Evolutionary conservation across 2,888 invertebrate genomes (phyloP), one percentile per base, ranked within the genome.

Genomic region (Yponomeuta malinellus): DNA sequence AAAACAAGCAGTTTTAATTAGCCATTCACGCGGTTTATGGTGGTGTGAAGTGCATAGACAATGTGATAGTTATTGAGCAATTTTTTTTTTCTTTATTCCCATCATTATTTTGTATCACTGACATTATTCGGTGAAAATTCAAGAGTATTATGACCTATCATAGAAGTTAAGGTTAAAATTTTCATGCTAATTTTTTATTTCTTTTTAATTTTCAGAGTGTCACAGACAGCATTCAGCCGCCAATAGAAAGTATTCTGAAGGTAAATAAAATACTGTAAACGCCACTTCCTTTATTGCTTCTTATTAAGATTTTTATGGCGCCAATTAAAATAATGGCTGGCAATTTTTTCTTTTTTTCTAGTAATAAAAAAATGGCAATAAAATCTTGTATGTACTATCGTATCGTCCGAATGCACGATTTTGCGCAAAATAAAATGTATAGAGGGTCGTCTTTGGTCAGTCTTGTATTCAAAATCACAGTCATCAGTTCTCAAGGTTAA

Each of bases 241-340:
- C 90, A 77, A 93, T 95, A 83, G 95, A 95, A 83, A 94, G 93
- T 85, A 95, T 95, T 83, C 89, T 95, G 81, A 95, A 95, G 93
- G 95, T 95, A 84, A 59, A 86, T 67, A 59, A 29, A 31, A 65
- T 31, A 59, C 8, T 43, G 15, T 15, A 59, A 59, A 15, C 52
- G 15, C 8, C 52, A 59, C 52, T 59, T 59, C 52, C 52, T 59
- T 59, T 59, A 59, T 59, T 59, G 52, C 15, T 59, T 59, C 52
- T 59, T 59, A 8, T 43, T 43, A 43, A 59, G 12, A 5, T 15
- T 15, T 59, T 59, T 59, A 59, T 15, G 52, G 15, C 52, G 52
- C 52, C 52, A 59, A 59, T 59, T 15, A 59, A 59, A 59, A 59
- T 59, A 59, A 59, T 59, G 52, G 52, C 52, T 15, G 15, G 52